These are phyloP conservation scores for Bradysia coprophila DNA, from an alignment of 1,140 invertebrate species.

Conservation along the genomic window DNA sequence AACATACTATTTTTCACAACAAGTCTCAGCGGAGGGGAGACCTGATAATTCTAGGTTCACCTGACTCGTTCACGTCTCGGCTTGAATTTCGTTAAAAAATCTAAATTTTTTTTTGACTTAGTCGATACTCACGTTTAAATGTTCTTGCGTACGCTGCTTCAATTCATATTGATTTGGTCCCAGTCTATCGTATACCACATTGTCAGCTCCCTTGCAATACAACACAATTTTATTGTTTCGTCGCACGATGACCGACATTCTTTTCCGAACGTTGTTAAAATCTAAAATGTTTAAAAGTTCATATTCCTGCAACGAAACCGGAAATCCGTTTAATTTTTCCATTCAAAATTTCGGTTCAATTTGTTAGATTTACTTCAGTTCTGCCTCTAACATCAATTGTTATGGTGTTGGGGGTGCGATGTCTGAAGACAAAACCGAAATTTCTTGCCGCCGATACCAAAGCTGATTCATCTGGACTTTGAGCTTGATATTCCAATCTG, in stretches of 20 bases:
- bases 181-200: conserved; percentile 89
- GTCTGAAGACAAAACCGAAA: conserved; percentile 96
- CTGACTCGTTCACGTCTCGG: too few relatives aligned
- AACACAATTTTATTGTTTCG: conserved; percentile 72
- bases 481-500: conserved; percentile 46
- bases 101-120: too few relatives aligned
- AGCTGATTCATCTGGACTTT: conserved; percentile 94
- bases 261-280: conserved; percentile 96
- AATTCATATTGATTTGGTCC: conserved; percentile 53
- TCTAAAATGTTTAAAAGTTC: conserved; percentile 94
- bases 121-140: conserved; percentile 69
- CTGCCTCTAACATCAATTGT: conserved; percentile 77
- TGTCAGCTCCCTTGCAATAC: conserved; percentile 97
- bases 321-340: conserved; percentile 2
- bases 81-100: too few relatives aligned
- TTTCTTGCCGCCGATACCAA: conserved; percentile 93
- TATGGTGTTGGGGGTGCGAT: conserved; percentile 82
- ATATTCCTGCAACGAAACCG: conserved; percentile 34
- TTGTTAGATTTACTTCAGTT: conserved; percentile 41
- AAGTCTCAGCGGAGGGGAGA: too few relatives aligned
- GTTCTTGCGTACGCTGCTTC: conserved; percentile 70
- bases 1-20: too few relatives aligned
- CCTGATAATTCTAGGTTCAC: too few relatives aligned
- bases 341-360: not conserved
- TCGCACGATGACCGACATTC: conserved; percentile 95